Base-by-base conservation (phyloP, 2,797 vertebrate genomes). In the Pteronotus mesoamericanus region DNA sequence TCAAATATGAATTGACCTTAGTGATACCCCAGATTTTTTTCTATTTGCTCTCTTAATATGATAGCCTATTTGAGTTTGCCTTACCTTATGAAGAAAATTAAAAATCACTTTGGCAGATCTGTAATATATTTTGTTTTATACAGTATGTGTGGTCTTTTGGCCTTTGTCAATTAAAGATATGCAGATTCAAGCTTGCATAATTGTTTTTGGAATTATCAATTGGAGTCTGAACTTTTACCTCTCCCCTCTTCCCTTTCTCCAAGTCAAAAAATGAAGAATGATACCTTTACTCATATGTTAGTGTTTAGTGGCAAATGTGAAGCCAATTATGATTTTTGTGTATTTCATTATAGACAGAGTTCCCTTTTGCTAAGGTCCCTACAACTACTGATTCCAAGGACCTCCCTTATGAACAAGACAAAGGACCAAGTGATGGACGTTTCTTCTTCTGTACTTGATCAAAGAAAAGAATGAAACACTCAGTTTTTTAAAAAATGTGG, bases 241-340 rank as follows among this genome's bases (percentile, higher is more conserved):
- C 94, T 84, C 48, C 42, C 39, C 71, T 14, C 8, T 83, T 95
- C 26, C 11, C 9, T 80, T 83, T 46, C 69, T 66, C 32, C 22
- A 55, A 57, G 42, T 86, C 18, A 51, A 91, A 94, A 93, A 95
- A 68, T 82, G 44, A 74, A 80, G 42, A 94, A 78, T 42, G 53
- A 74, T 9, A 9, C 61, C 21, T 92, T 94, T 37, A 74, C 51
- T 92, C 55, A 91, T 84, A 82, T 83, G 53, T 79, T 66, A 86
- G 22, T 92, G 21, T 69, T 91, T 94, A 71, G 64, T 74, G 51
- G 34, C 75, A 77, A 46, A 84, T 93, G 10, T 88, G 37, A 87
- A 82, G 9, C 44, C 69, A 80, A 12, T 84, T 93, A 77, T 91
- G 26, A 89, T 95, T 92, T 95, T 26, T 87, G 55, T 72, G 44